phyloP scores from a whole-genome alignment of 2,113 vertebrate species.

The Callaeas wilsoni region DNA sequence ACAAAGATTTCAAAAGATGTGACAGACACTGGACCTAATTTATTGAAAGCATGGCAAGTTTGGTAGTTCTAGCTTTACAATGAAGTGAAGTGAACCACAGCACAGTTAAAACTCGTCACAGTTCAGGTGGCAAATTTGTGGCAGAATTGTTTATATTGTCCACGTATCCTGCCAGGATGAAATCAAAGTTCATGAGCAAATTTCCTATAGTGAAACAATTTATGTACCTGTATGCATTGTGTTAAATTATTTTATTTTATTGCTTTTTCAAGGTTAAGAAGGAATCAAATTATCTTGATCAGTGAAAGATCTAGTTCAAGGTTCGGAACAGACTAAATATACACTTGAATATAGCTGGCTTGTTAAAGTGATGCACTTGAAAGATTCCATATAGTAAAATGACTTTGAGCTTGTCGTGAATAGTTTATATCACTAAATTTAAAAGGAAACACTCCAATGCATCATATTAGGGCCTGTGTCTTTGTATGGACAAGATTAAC shows the following conservation, averaged over 20 bases:
- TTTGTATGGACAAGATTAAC: not conserved
- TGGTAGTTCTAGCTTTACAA: not conserved
- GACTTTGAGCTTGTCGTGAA: not conserved
- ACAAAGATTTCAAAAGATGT: not conserved
- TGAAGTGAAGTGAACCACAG: not conserved
- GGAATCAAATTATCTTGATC: not conserved
- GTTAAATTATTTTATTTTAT: not conserved
- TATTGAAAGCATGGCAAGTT: not conserved
- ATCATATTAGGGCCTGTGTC: not conserved
- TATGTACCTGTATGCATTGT: not conserved
- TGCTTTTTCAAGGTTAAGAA: not conserved
- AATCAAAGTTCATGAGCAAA: not conserved
- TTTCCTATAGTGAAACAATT: not conserved
- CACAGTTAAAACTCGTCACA: not conserved
- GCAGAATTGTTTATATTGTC: not conserved
- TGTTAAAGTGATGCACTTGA: not conserved
- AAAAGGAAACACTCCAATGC: not conserved
- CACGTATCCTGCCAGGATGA: not conserved
- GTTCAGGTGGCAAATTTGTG: not conserved
- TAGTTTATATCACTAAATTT: not conserved
- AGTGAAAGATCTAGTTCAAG: not conserved
- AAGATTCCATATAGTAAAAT: not conserved
- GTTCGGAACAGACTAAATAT: not conserved
- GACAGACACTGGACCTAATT: fast-evolving
- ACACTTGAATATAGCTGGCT: not conserved